Conservation (phyloP, 2,888 invertebrate species). For the Muschampia plurimacula region DNA sequence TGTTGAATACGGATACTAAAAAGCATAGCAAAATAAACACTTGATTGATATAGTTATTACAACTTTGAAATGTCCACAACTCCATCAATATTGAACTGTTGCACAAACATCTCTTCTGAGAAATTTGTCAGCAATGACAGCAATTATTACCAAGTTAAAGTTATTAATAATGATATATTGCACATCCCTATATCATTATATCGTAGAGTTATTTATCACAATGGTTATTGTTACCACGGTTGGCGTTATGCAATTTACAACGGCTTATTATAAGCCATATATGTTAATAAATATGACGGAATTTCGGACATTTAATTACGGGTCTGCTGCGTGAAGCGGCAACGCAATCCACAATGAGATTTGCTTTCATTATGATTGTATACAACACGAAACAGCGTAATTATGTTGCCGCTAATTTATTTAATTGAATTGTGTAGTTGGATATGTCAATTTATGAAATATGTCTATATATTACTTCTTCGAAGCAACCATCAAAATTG, state of each 20-base stretch:
- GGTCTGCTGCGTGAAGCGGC: slow-evolving; percentile 4
- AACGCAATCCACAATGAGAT: slow-evolving; percentile 22
- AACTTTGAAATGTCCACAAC: too few relatives aligned
- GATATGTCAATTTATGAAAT: background rate
- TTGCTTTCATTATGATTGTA: slow-evolving; percentile 20
- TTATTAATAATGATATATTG: background rate
- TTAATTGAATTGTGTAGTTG: background rate
- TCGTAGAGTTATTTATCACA: slow-evolving; percentile 3
- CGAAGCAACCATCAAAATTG: background rate
- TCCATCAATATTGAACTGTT: too few relatives aligned
- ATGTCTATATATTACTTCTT: background rate
- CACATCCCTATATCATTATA: slow-evolving; percentile 1
- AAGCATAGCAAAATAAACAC: too few relatives aligned
- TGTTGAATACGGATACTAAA: too few relatives aligned
- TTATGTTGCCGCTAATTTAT: slow-evolving; percentile 5
- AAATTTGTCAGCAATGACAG: background rate
- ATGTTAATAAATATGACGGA: slow-evolving; percentile 20
- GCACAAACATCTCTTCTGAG: too few relatives aligned
- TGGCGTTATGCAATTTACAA: slow-evolving; percentile 30
- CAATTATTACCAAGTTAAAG: background rate
- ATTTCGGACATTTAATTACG: slow-evolving; percentile 34
- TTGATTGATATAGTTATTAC: too few relatives aligned
- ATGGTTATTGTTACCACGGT: slow-evolving; percentile 18
- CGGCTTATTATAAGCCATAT: slow-evolving; percentile 27
- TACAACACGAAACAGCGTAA: slow-evolving; percentile 16